Evolutionary conservation across 2,113 vertebrate genomes (phyloP).

Genomic region (Anhinga anhinga): DNA sequence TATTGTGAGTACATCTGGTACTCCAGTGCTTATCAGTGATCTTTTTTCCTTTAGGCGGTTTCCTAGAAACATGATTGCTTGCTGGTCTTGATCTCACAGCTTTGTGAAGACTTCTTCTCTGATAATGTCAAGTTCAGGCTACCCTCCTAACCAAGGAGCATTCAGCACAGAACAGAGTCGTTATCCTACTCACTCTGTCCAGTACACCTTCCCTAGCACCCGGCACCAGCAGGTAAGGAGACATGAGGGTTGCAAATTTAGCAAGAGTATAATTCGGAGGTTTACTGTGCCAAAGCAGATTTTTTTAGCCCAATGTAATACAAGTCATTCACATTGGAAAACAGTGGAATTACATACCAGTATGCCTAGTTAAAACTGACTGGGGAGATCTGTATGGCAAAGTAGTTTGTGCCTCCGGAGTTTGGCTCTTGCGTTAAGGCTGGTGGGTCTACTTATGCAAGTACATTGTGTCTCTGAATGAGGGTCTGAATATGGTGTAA

Average conservation of each 20-base stretch:
- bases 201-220: slow-evolving; percentile 87
- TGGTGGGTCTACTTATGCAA: neutral
- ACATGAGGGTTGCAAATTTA: neutral
- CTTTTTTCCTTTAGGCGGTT: slow-evolving; percentile 81
- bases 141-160: slow-evolving; percentile 93
- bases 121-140: slow-evolving; percentile 98
- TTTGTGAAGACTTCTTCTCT: slow-evolving; percentile 77
- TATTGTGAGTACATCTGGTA: slow-evolving; percentile 66
- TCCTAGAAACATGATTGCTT: slow-evolving; percentile 83
- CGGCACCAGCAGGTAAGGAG: slow-evolving; percentile 90
- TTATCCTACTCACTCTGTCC: slow-evolving; percentile 91
- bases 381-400: neutral
- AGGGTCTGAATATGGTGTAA: neutral
- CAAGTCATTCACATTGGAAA: accelerated
- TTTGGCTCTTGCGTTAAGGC: neutral
- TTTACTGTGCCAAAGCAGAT: neutral
- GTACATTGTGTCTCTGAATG: neutral
- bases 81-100: slow-evolving; percentile 78
- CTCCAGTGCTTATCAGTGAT: slow-evolving; percentile 65
- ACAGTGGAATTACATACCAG: neutral
- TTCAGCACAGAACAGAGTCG: slow-evolving; percentile 95
- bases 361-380: neutral
- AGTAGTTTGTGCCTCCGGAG: neutral
- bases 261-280: accelerated
- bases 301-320: neutral